A percentile compares a stretch with the other conserved stretches of the same genome.
Conservation (phyloP, 2,888 invertebrate genomes). For the Phoenoteleia sp. region DNA sequence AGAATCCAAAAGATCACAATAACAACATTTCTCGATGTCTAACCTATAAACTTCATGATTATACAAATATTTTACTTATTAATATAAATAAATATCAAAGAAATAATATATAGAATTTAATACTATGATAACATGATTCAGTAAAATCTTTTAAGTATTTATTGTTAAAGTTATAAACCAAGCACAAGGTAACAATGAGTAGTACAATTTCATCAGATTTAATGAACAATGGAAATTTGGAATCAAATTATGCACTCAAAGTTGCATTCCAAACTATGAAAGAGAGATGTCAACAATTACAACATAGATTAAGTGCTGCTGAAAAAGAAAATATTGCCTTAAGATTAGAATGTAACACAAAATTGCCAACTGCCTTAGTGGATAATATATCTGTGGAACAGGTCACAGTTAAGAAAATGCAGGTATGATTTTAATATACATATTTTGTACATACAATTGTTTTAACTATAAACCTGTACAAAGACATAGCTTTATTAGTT, state of each 20-base stretch:
- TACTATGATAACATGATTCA: constrained; percentile 2
- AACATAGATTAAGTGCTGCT: constrained; percentile 90
- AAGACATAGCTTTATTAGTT: constrained; percentile 37
- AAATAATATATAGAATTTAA: not conserved
- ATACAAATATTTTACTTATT: too few species aligned
- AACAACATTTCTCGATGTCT: too few species aligned
- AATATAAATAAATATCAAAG: too few species aligned
- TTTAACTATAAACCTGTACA: too few species aligned
- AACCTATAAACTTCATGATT: too few species aligned
- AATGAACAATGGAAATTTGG: constrained; percentile 68
- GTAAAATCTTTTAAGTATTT: too few species aligned
- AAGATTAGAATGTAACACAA: constrained; percentile 85
- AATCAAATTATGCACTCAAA: constrained; percentile 89
- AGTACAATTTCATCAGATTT: constrained; percentile 38
- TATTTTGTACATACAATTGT: too few species aligned
- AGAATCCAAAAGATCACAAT: too few species aligned
- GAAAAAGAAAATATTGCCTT: constrained; percentile 93
- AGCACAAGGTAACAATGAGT: too few species aligned
- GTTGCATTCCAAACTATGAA: constrained; percentile 94
- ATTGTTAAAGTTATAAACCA: too few species aligned
- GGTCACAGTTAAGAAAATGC: constrained; percentile 72
- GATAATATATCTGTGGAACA: constrained; percentile 71
- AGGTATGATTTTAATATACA: constrained; percentile 69
- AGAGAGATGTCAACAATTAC: constrained; percentile 93
- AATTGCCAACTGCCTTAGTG: constrained; percentile 67